phyloP scores from a whole-genome alignment of 2,797 vertebrate species.

The Rhabdomys pumilio region DNA sequence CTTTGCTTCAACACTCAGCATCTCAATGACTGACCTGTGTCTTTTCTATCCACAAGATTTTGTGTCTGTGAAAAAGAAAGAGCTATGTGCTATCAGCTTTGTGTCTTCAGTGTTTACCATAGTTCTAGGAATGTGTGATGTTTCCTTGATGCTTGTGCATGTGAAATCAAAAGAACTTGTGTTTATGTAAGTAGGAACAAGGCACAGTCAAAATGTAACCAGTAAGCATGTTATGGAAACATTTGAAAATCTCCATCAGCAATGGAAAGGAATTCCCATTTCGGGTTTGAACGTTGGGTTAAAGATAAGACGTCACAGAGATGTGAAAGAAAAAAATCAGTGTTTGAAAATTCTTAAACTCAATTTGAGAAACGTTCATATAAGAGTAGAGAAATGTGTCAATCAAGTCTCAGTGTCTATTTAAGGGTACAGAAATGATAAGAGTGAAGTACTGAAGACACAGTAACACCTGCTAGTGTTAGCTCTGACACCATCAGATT shows the following conservation, averaged over 20 bases:
- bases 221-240: constrained; percentile 5
- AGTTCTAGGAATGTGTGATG: neutral
- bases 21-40: neutral
- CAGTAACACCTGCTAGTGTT: neutral
- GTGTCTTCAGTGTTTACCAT: constrained; percentile 14
- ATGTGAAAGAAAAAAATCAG: constrained; percentile 70
- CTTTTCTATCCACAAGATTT: neutral
- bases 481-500: neutral
- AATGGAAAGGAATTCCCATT: constrained; percentile 26
- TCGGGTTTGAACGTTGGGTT: neutral
- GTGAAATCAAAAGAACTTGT: neutral
- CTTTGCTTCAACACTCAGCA: neutral
- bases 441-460: constrained; percentile 29
- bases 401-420: constrained; percentile 65
- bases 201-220: neutral
- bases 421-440: constrained; percentile 36
- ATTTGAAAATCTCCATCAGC: neutral
- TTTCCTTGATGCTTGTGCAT: constrained; percentile 29
- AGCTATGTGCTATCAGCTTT: neutral
- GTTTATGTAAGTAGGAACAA: neutral
- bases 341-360: constrained; percentile 80
- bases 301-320: constrained; percentile 68
- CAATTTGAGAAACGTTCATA: constrained; percentile 63
- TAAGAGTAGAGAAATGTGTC: constrained; percentile 74
- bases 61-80: neutral